These are phyloP conservation scores for Latrodectus geometricus DNA, from an alignment of 1,140 invertebrate species.

Conservation along the genomic window DNA sequence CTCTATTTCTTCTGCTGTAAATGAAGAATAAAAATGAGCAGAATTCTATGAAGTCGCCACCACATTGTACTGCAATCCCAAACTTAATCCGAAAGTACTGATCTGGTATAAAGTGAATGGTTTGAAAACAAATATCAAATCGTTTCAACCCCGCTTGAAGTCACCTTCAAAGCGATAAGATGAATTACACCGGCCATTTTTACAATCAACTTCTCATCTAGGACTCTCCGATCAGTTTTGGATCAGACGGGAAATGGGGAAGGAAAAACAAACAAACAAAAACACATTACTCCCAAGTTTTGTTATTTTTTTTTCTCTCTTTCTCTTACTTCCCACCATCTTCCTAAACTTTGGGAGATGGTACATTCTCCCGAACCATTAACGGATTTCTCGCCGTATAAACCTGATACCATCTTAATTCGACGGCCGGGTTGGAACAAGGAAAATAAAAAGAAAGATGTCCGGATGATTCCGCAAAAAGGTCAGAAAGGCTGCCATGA, in stretches of 20 bases:
- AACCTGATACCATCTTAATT: slow-evolving; percentile 59
- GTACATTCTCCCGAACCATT: slow-evolving; percentile 41
- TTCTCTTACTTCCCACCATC: background rate
- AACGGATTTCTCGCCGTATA: slow-evolving; percentile 55
- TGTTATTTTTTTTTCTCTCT: background rate
- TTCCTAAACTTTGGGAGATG: background rate
- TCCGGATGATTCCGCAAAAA: slow-evolving; percentile 19
- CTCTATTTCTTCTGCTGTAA: no score
- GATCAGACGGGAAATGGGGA: background rate
- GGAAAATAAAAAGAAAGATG: slow-evolving; percentile 33
- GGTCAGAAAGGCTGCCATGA: slow-evolving; percentile 25
- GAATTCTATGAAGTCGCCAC: no score
- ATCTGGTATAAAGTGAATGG: no score
- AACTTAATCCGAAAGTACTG: no score
- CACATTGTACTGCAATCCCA: no score
- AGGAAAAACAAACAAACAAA: no score
- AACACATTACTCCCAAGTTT: no score
- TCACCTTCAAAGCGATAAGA: no score
- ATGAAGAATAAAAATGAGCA: no score
- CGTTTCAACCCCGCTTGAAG: no score
- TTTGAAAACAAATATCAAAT: no score
- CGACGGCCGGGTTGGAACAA: background rate
- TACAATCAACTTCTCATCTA: background rate
- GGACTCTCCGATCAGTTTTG: background rate
- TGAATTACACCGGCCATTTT: background rate